Base-by-base conservation (phyloP, 2,113 vertebrate genomes). In the Pachycephala philippinensis region DNA sequence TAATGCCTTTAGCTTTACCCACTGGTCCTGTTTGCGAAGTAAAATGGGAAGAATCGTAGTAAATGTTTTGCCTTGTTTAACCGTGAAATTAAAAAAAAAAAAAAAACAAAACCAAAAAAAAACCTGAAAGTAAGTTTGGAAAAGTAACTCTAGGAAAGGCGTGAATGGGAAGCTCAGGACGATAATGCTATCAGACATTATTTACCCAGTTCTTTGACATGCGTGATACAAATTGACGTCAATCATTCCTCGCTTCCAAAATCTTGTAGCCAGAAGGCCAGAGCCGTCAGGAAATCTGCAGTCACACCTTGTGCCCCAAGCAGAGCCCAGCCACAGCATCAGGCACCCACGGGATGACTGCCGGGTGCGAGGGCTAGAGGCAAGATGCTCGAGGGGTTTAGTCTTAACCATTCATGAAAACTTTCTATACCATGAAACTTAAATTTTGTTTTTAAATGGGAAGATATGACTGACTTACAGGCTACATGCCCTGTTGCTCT, bases 241-340 rank as follows among this genome's bases (percentile, higher is more conserved):
- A 23, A 1, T 45, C 50, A 37, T 1, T 23, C 40, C 13, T 28
- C 6, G 10, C 42, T 66, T 33, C 50, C 18, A 15, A 42, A 45
- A 19, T 13, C 31, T 6, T 8, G 10, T 21, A 57, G 65, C 45
- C 66, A 13, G 33, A 20, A 79, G 79, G 56, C 6, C 30, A 2
- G 14, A 50, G 7, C 37, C 0, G 0, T 10, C 22, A 0, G 31
- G 35, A 56, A 44, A 44, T 30, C 23, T 50, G 6, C 35, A 7
- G 69, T 10, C 3, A 2, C 28, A 19, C 44, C n/a, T 64, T 30
- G 40, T 31, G 24, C 23, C 22, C 10, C 40, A 23, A 0, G 33
- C 5, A 2, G 39, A 52, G 54, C 39, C 40, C 0, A 0, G 0
- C 10, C 27, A 5, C 50, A 35, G 40, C 28, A 0, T 15, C 31